A percentile compares a stretch with the other conserved stretches of the same genome.
phyloP scores from a whole-genome alignment of 2,113 vertebrate species.

The Neolamprologus longior region DNA sequence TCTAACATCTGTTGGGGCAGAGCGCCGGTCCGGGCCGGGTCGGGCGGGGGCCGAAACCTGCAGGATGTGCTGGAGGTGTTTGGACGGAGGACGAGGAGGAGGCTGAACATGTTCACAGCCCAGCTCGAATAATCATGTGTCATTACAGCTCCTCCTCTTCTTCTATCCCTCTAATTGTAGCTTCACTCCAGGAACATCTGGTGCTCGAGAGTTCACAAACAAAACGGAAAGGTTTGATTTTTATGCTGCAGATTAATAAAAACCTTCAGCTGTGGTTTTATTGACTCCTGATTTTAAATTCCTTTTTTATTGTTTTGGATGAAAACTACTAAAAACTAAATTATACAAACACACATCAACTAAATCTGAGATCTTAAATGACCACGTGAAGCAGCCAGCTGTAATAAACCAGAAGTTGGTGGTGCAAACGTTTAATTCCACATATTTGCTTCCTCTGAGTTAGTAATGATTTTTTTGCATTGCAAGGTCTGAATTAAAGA shows the following conservation, averaged over 20 bases:
- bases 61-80: conserved; percentile 17
- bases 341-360: background rate
- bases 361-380: background rate
- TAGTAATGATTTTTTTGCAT: background rate
- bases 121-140: background rate
- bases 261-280: background rate
- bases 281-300: background rate
- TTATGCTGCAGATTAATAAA: background rate
- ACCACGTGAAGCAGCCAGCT: background rate
- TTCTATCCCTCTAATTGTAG: background rate
- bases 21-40: background rate
- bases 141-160: background rate
- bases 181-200: background rate
- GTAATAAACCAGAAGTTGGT: background rate
- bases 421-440: background rate
- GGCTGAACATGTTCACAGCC: conserved; percentile 5
- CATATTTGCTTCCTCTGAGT: background rate
- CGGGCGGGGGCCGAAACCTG: background rate
- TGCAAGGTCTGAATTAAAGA: background rate
- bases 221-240: background rate
- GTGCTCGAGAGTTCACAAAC: background rate
- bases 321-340: background rate
- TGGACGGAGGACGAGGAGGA: background rate
- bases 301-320: background rate
- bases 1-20: conserved; percentile 50